Base-by-base conservation (phyloP, 2,797 vertebrate genomes). In the Enteromius treurensis region DNA sequence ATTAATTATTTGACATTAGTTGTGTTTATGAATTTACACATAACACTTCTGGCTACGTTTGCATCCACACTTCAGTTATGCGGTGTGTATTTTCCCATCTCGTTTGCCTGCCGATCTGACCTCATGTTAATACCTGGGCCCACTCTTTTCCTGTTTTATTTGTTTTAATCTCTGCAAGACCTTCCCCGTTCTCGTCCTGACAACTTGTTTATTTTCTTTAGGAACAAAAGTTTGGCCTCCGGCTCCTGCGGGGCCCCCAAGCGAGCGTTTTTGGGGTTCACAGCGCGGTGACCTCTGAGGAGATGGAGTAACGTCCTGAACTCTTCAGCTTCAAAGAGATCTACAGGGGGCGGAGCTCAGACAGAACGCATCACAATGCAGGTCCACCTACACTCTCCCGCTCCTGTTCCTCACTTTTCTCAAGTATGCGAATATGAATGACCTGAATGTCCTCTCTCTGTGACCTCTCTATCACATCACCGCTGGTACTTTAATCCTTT, bases 201-300 rank as follows among this genome's bases (percentile, higher is more conserved):
- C 90, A 87, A 86, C 89, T 89, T 88, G 92, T 94, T 92, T 87
- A 93, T 94, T 94, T 95, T 94, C 92, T 93, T 93, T 92, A 88
- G 87, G 88, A 85, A 94, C 92, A 94, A 94, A 92, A 85, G 88
- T 85, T 42, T 3, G 73, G 68, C 86, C 47, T 77, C 4, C 5
- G 85, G 87, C 88, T 90, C 89, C 77, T 77, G 89, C 88, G 90
- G 86, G 86, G 89, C 85, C 14, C 70, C 51, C 34, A 29, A 68
- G 73, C 21, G 53, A 70, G 65, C 21, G 3, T 21, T 80, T 79
- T 37, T 73, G 81, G 29, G 29, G 87, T 89, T 87, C 90, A 42
- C 87, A 88, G 69, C 85, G 77, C 79, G 88, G 88, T 86, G 49
- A 88, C 89, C 91, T 89, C 80, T 58, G 0, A 47, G 87, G 88